Conservation (phyloP, 2,888 invertebrate genomes). For the Stenichneumon culpator region DNA sequence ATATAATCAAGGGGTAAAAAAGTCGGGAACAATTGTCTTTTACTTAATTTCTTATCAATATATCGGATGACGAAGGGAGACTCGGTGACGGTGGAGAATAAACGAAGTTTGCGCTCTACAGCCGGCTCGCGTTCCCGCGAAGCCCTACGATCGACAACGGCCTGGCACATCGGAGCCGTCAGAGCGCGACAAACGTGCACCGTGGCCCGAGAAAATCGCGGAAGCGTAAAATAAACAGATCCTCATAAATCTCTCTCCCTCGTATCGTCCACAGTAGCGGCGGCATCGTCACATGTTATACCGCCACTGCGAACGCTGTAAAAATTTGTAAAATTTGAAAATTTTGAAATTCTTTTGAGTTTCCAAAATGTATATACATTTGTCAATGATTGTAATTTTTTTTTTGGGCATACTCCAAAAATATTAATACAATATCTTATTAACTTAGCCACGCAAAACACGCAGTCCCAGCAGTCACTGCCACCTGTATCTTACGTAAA, state of each 20-base stretch:
- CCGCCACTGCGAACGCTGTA: constrained; percentile 13
- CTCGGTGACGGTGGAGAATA: constrained; percentile 41
- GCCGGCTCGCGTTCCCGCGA: constrained; percentile 58
- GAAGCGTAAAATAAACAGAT: constrained; percentile 66
- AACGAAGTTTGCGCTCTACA: constrained; percentile 55
- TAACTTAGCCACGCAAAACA: constrained; percentile 93
- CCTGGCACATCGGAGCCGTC: constrained; percentile 57
- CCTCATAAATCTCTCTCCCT: constrained; percentile 64
- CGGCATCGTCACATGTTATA: constrained; percentile 30
- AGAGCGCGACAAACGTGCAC: constrained; percentile 67
- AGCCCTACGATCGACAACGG: constrained; percentile 56
- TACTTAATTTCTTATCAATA: not conserved
- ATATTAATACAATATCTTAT: too few relatives aligned
- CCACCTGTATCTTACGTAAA: constrained; percentile 97
- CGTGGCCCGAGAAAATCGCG: constrained; percentile 69
- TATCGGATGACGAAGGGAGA: constrained; percentile 36
- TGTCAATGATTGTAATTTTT: not conserved
- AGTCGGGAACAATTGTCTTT: not conserved
- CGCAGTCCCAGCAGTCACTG: constrained; percentile 95
- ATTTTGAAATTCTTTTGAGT: not conserved
- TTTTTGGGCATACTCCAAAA: not conserved
- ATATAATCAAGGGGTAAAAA: not conserved
- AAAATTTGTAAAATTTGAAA: not conserved
- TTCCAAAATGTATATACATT: not conserved
- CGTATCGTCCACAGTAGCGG: constrained; percentile 33